Evolutionary conservation across 1,140 invertebrate species (phyloP), one percentile per base, ranked within the genome.

Genomic region (Bacillus rossius): DNA sequence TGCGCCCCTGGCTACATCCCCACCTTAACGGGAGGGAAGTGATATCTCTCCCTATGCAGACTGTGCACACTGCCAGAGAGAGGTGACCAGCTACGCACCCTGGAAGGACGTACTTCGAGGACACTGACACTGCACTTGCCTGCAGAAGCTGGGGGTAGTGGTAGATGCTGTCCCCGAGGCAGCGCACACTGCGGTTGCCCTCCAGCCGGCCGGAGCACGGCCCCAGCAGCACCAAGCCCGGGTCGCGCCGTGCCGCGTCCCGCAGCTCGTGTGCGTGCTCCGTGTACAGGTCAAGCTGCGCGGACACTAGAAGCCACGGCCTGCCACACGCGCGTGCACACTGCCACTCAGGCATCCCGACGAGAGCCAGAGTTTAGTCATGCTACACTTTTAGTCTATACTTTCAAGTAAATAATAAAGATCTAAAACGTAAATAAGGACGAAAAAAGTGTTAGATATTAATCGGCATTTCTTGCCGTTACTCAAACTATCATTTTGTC

Each of bases 261-360:
- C 83, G 75, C 26, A 94, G 72, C 67, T 86, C 81, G 64, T 84
- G 77, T 57, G 83, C 72, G 68, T 90, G 90, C 67, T 89, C 84
- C 29, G 81, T 76, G 66, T 92, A 86, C 19, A 95, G 81, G 69
- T 92, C 92, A 5, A 86, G 76, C 74, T 96, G 92, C n/a, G 90
- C 81, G 7, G 88, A 89, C 52, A 89, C 77, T n/a, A 88, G 74
- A 54, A 90, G 75, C 81, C 77, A 83, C 37, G 75, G 77, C 64
- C 81, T 85, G 57, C 69, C 75, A 65, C 1, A 55, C 14, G 56
- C 14, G n/a, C n/a, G n/a, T n/a, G n/a, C n/a, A n/a, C n/a, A n/a
- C n/a, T n/a, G n/a, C n/a, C n/a, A n/a, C n/a, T n/a, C n/a, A n/a
- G n/a, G n/a, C n/a, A n/a, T n/a, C n/a, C n/a, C n/a, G n/a, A n/a